Base-by-base conservation (phyloP, 2,113 vertebrate species). In the Ctenomys sociabilis region DNA sequence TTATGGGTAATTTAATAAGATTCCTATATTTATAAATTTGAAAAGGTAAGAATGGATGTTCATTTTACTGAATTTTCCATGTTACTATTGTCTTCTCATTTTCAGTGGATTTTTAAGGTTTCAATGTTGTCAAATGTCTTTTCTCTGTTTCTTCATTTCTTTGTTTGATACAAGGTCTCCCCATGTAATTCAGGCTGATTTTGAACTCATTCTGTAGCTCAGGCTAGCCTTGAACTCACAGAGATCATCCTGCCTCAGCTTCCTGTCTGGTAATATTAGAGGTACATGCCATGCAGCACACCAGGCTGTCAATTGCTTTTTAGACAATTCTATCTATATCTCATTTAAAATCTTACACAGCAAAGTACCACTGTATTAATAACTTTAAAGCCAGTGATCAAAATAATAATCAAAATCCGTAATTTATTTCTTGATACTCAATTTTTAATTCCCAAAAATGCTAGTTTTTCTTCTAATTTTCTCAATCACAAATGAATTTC, bases 401-500 rank as follows among this genome's bases (percentile, higher is more conserved):
- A 73, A 19, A 90, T 94, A 90, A 73, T 63, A 92, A 72, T 37
- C 78, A 94, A 89, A 93, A 64, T 30, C 45, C 87, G 2, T 85
- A 80, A 95, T 5, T 26, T 59, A 17, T 85, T 94, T 83, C 21
- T 54, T 90, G 92, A 85, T 24, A 7, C 43, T 85, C 24, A 63
- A 37, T 61, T 75, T 91, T 93, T 28, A 88, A 94, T 64, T 90
- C 6, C 84, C 37, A 5, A 94, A 96, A 73, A 11, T 81, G 1
- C n/a, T 28, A 78, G 24, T 81, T 16, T 81, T 92, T 64, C 85
- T 95, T 96, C n/a, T 84, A 95, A 87, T 63, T 35, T 90, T 88
- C 16, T 89, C 26, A 70, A 37, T 88, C 32, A 95, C 22, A 66
- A 30, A 85, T 70, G 19, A 70, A 78, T 59, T 81, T 88, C 78